phyloP scores from a whole-genome alignment of 2,113 vertebrate species.

The Ailurus styani region DNA sequence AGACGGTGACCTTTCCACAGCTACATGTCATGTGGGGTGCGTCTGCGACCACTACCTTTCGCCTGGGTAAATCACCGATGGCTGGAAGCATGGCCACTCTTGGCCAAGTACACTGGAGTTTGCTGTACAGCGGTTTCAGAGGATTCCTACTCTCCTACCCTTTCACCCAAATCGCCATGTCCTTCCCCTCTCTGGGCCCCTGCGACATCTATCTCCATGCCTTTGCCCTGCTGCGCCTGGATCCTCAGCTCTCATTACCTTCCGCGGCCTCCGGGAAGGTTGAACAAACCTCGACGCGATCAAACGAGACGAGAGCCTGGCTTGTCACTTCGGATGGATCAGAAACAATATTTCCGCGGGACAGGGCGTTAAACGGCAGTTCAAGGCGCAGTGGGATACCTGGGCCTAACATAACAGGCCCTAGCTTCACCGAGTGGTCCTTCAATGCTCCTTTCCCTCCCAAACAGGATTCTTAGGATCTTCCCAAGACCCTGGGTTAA shows the following conservation, averaged over 20 bases:
- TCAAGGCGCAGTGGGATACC: background rate
- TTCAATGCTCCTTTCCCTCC: background rate
- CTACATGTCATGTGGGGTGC: background rate
- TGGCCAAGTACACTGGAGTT: background rate
- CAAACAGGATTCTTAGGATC: background rate
- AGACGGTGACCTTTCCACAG: background rate
- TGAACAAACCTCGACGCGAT: background rate
- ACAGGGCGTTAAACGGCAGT: background rate
- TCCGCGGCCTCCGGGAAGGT: background rate
- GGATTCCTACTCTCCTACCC: background rate
- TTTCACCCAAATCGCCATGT: background rate
- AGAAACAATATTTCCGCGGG: constrained; percentile 3
- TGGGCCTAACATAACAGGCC: background rate
- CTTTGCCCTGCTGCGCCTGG: background rate
- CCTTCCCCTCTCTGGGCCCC: background rate
- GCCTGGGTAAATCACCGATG: background rate
- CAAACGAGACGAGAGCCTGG: background rate
- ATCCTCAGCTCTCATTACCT: constrained; percentile 25
- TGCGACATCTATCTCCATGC: background rate
- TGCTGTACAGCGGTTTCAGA: background rate
- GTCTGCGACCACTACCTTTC: background rate
- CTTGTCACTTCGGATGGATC: constrained; percentile 36
- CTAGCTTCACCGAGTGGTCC: background rate
- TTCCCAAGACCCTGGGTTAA: background rate
- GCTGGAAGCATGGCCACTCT: background rate